Evolutionary conservation across 2,113 vertebrate genomes (phyloP), one percentile per base, ranked within the genome.

Genomic region (Aegithalos caudatus): DNA sequence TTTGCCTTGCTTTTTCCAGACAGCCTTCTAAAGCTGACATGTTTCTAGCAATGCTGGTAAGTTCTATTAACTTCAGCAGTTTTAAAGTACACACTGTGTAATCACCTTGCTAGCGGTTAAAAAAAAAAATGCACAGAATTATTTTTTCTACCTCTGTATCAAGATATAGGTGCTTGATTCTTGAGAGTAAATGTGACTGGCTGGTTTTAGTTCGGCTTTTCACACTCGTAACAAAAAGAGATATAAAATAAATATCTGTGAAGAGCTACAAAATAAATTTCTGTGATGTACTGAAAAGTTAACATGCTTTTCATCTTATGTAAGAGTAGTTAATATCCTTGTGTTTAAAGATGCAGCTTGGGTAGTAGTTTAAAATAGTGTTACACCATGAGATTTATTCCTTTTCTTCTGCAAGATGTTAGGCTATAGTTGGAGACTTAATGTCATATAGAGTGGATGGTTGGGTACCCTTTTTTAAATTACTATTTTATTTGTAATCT

Each of bases 301-400:
- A 48, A 11, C 9, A 6, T 76, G 7, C 5, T 74, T 77, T 65
- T 40, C 1, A 3, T 61, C 21, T 61, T 65, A 5, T 0, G 1
- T 40, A 54, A 82, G 9, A 72, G 8, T 16, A 58, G 12, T 51
- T 83, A 22, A 37, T 80, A 16, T 23, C 12, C 3, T 25, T 35
- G 5, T 7, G 4, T 86, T 80, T 37, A 19, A 83, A 67, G 38
- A 10, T 51, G 6, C 9, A 42, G 0, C 8, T 54, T 86, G 5
- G 2, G 4, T 16, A 25, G 23, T 64, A 67, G 33, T 56, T 86
- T 13, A 74, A 57, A 71, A 27, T 51, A 12, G 8, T 42, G 10
- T 84, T 87, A 19, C 2, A 20, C 2, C 1, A 0, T 53, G 25
- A 12, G 4, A 47, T 81, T 77, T 78, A 37, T 16, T 54, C 3